Base-by-base conservation (phyloP, 2,888 invertebrate species). In the Chydorus sphaericus region DNA sequence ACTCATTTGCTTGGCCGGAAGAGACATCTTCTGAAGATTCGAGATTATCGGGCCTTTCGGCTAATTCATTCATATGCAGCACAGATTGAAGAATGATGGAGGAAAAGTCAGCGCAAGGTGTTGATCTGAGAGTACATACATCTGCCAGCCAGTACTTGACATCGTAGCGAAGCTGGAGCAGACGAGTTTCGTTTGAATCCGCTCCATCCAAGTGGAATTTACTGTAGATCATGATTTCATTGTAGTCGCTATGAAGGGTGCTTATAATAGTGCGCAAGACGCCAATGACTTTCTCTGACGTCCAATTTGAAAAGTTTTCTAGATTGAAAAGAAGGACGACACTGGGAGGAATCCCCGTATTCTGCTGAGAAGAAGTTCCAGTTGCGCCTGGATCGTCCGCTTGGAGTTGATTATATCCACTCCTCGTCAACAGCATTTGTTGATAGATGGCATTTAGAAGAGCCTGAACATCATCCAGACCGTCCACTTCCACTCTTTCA, bases 51-150 rank as follows among this genome's bases (percentile, higher is more conserved):
- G 6, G 14, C 3, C 11, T 28, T 23, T 44, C 44, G 8, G 23
- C 44, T 14, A 26, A 36, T 6, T 33, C 23, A 36, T 52, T 36
- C 6, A 52, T 52, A 23, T 36, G 31, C 14, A 23, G 16, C 23
- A 52, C 36, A 1, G 52, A 52, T 33, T 52, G 36, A 4, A 52
- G n/a, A 10, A 52, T 36, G 4, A 52, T 23, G n/a, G 33, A 36
- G 26, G 52, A 18, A 26, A 33, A 52, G n/a, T 52, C 52, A 26
- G 52, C 52, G 23, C 52, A 52, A 4, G 52, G 36, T 7, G 44
- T 44, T 6, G 28, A 28, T 4, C 31, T 8, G 11, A 23, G 36
- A 14, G 33, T 31, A 23, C 52, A 52, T n/a, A 52, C 11, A 8
- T 52, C 33, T 4, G 36, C 18, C 3, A 52, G 26, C 52, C 52